These are phyloP conservation scores for Drosophila tsacasi DNA, from an alignment of 1,140 invertebrate species.

Conservation along the genomic window DNA sequence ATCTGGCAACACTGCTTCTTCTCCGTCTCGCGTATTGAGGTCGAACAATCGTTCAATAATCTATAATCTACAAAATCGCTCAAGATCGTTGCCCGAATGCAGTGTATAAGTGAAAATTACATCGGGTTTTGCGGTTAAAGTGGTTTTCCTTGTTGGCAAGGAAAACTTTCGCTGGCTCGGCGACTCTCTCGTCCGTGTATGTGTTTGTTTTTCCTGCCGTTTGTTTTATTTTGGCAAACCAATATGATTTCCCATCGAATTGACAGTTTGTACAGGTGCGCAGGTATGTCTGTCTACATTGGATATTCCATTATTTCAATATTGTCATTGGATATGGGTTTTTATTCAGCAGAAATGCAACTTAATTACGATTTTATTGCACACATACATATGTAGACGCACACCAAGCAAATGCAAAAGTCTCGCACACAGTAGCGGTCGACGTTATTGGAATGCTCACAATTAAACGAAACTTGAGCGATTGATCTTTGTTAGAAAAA, in stretches of 20 bases:
- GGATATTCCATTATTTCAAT: slow-evolving; percentile 43
- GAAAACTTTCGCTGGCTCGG: slow-evolving; percentile 38
- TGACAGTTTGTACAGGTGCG: slow-evolving; percentile 13
- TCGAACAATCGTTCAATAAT: neutral
- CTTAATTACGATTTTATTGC: slow-evolving; percentile 45
- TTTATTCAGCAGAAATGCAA: slow-evolving; percentile 23
- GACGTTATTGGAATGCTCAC: neutral
- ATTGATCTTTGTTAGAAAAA: neutral
- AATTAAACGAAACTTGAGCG: neutral
- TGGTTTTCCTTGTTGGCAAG: slow-evolving; percentile 39
- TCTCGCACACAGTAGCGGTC: neutral
- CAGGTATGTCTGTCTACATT: slow-evolving; percentile 3
- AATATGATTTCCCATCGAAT: slow-evolving; percentile 14
- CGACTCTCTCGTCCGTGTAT: slow-evolving; percentile 6
- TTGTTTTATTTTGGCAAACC: slow-evolving; percentile 58
- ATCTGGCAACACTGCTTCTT: too few species aligned
- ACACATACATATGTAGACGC: neutral
- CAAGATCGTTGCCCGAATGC: neutral
- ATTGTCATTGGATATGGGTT: slow-evolving; percentile 21
- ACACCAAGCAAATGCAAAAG: slow-evolving; percentile 2
- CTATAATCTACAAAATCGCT: neutral
- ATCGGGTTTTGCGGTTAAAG: slow-evolving; percentile 52
- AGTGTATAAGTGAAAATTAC: slow-evolving; percentile 12
- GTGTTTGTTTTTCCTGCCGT: slow-evolving; percentile 34
- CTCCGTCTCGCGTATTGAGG: neutral